Conservation (phyloP, 2,113 vertebrate genomes). For the Nettapus auritus region DNA sequence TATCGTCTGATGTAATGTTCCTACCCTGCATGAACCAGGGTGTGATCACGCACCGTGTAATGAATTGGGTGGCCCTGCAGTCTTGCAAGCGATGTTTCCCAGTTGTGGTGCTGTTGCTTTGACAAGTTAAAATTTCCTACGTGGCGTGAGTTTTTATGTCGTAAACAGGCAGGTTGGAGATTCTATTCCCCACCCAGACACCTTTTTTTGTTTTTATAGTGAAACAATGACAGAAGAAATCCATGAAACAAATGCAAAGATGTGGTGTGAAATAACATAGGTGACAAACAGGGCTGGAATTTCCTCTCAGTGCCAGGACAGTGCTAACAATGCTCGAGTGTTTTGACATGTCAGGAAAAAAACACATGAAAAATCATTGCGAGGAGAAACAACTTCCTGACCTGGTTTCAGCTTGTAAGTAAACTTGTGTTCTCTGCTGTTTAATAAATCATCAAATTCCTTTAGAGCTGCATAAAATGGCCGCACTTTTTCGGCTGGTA, state of each 20-base stretch:
- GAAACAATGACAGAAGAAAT: not conserved
- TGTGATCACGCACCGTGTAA: too few species aligned
- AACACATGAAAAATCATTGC: not conserved
- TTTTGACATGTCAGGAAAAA: not conserved
- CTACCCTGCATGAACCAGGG: not conserved
- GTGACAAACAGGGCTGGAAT: not conserved
- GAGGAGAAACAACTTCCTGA: slow-evolving; percentile 67
- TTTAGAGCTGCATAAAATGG: slow-evolving; percentile 90
- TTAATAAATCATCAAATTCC: slow-evolving; percentile 86
- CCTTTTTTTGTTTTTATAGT: not conserved
- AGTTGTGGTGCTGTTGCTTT: not conserved
- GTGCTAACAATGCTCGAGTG: not conserved
- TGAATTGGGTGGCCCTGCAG: not conserved
- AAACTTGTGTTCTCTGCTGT: slow-evolving; percentile 80
- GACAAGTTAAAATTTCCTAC: not conserved
- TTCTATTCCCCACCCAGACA: not conserved
- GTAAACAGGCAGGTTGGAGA: not conserved
- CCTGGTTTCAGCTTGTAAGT: slow-evolving; percentile 91
- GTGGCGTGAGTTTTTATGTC: not conserved
- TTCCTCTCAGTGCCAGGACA: not conserved
- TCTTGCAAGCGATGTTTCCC: not conserved
- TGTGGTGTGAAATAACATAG: not conserved
- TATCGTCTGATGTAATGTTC: not conserved
- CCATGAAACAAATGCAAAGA: not conserved
- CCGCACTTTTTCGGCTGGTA: slow-evolving; percentile 87